These are phyloP conservation scores for Lottia gigantea DNA, from an alignment of 2,888 invertebrate genomes.

Conservation along the genomic window DNA sequence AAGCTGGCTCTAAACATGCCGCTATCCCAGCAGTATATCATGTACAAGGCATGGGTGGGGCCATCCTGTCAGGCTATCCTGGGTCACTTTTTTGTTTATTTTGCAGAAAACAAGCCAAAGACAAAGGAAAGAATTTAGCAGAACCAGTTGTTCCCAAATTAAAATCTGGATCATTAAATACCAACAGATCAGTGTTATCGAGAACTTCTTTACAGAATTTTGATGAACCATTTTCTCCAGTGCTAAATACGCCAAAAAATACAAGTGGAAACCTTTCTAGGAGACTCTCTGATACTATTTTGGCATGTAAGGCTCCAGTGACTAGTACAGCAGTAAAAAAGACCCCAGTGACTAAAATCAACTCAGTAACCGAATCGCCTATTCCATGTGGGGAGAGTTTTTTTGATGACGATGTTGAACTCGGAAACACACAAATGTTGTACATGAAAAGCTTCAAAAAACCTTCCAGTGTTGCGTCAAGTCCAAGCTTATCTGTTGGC, in stretches of 20 bases:
- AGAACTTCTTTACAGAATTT: not conserved
- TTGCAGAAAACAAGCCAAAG: constrained; percentile 2
- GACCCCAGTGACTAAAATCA: constrained; percentile 4
- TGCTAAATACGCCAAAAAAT: not conserved
- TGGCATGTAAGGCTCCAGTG: constrained; percentile 10
- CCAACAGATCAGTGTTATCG: not conserved
- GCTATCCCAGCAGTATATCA: no score
- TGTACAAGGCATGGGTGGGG: no score
- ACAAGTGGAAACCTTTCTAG: not conserved
- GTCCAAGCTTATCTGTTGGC: not conserved
- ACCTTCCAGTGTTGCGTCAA: constrained; percentile 26
- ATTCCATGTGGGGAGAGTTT: constrained; percentile 65
- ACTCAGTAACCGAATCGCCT: constrained; percentile 35
- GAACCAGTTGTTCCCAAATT: not conserved
- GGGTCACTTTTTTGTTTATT: no score
- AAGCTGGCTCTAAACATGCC: no score
- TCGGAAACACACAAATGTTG: constrained; percentile 49
- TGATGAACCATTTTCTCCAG: not conserved
- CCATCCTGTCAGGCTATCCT: no score
- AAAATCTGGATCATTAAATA: not conserved
- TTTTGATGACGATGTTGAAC: constrained; percentile 54
- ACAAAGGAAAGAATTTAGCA: not conserved
- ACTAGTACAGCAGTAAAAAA: constrained; percentile 19
- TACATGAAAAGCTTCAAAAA: constrained; percentile 42
- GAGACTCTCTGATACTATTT: not conserved